Evolutionary conservation across 2,888 invertebrate genomes (phyloP), one percentile per base, ranked within the genome.

Genomic region (Drosophila pseudotakahashii): DNA sequence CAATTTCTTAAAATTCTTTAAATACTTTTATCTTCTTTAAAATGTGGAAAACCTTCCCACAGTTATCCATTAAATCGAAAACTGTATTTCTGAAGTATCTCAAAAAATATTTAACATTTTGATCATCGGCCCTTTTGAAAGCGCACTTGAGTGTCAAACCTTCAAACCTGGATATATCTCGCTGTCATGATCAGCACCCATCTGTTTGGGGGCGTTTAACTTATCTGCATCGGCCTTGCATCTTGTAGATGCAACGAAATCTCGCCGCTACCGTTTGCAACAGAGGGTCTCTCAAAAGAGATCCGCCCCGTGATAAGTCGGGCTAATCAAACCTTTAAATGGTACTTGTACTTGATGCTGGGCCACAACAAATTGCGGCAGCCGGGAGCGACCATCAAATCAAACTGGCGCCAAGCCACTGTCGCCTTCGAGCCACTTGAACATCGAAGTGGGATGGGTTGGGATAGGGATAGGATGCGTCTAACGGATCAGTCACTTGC

Each of bases 281-380:
- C 50, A 1, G 11, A 57, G 34, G 61, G 45, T 44, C 58, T 9
- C 13, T 59, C 6, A 55, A 73, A 55, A 70, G 62, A 75, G 87
- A 87, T 84, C 78, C 78, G 80, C 67, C 59, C n/a, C 13, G 34
- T 48, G 84, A 84, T 84, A 87, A 72, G 69, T 63, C 66, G 58
- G 70, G 72, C 71, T 77, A 81, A 84, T 87, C 81, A 76, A 78
- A 84, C 66, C 72, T 83, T 63, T 84, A 81, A 81, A 81, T 77
- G 80, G 85, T 69, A 87, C 80, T 80, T 76, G 85, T 67, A 87
- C 80, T 78, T 73, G 78, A 51, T 58, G 59, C 64, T 61, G 60
- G 68, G 62, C 62, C 71, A 75, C 69, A 69, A 73, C 73, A 73
- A 74, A 74, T 74, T 74, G 73, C 69, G 51, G 52, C 69, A 50